Evolutionary conservation across 64 coral and sea anemone species (phyloP), one percentile per base, ranked within the genome.

Genomic region (Stichodactyla helianthus): DNA sequence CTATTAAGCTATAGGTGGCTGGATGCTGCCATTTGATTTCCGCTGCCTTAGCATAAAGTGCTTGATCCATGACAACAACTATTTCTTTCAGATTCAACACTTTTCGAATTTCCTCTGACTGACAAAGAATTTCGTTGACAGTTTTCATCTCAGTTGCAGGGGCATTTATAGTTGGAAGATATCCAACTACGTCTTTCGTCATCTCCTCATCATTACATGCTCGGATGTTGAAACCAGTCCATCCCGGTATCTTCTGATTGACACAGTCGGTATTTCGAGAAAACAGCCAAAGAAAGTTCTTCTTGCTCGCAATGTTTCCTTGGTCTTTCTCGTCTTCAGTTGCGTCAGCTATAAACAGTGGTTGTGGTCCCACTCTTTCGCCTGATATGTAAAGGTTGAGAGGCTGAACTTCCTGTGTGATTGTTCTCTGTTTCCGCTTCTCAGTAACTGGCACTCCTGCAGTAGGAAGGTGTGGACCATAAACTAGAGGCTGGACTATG

Each of bases 221-320:
- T 84, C 77, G 65, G 62, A 90, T 90, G 81, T 85, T 90, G 57
- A 90, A 90, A 57, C 88, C 68, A 59, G 88, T 90, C 88, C 88
- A 90, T 61, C 88, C 77, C 10, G 81, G 88, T 50, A 83, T 68
- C 81, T 70, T 53, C 52, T 89, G 88, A 62, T 89, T 64, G 53
- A 44, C 61, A 27, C 81, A 23, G 82, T 90, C 59, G 52, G 27
- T 12, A 74, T 78, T 53, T 57, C 88, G 84, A 35, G 82, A 64
- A 74, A 90, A 67, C 16, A 85, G 64, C 88, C 88, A 79, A 2
- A 91, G 83, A 26, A 86, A 59, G 74, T 91, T 91, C 27, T 87
- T 87, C 55, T 58, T 58, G 55, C 55, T 9, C 14, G 55, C 55
- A 58, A 58, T 3, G 35, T 44, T 44, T 44, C 35, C 55, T 58